These are phyloP conservation scores for Mormyrus proboscirostris DNA, from an alignment of 2,797 vertebrate genomes.

Conservation along the genomic window DNA sequence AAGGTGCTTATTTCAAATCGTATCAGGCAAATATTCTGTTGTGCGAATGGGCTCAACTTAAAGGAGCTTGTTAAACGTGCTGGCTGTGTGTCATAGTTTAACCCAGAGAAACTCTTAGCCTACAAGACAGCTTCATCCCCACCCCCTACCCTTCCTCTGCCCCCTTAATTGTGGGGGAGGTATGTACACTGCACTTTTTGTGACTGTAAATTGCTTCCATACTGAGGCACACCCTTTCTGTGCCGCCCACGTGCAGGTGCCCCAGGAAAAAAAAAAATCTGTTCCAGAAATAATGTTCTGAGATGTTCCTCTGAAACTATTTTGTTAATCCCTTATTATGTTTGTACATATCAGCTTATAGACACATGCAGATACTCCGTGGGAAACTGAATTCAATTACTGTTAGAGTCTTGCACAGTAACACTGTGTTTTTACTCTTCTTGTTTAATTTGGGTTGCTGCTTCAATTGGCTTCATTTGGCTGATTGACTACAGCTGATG, in stretches of 20 bases:
- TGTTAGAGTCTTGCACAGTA: neutral
- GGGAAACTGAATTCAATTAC: neutral
- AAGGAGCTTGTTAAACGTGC: neutral
- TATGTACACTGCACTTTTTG: constrained; percentile 42
- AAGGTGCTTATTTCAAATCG: neutral
- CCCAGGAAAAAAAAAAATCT: constrained; percentile 3
- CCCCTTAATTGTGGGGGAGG: neutral
- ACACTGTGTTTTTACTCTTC: neutral
- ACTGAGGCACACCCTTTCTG: neutral
- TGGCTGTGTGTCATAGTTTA: neutral
- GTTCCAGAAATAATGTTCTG: constrained; percentile 13
- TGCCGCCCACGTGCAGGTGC: constrained; percentile 3
- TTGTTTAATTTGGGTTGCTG: neutral
- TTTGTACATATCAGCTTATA: neutral
- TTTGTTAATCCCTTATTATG: neutral
- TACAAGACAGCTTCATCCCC: neutral
- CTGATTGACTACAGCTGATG: neutral
- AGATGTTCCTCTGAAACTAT: neutral
- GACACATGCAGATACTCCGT: neutral
- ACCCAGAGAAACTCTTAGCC: neutral
- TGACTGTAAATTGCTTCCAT: constrained; percentile 5
- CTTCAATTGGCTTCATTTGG: neutral
- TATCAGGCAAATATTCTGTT: neutral
- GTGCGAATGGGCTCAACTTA: neutral
- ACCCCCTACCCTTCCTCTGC: neutral